Evolutionary conservation across 1,140 invertebrate species (phyloP), one percentile per base, ranked within the genome.

Genomic region (Hylyphantes graminicola): DNA sequence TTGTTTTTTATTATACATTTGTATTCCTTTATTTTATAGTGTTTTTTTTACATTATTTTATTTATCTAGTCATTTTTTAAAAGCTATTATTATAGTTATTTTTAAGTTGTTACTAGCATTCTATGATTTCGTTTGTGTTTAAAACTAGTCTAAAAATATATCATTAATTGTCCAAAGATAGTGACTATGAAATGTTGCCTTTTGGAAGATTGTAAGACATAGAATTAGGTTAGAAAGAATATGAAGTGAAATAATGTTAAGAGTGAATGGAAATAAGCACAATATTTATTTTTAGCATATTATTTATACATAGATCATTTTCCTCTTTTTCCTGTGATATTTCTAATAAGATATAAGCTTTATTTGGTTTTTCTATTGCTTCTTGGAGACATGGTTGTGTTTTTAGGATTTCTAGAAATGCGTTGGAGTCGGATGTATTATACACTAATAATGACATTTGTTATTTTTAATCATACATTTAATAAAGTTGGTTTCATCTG

Each of bases 401-500:
- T 78, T 17, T 65, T 65, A 67, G 63, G 67, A 67, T 78, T 78
- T 78, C 54, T 54, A 78, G 55, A 78, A 63, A 12, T 78, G 21
- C 67, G 61, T 78, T 78, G 57, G 48, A 78, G 61, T 78, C 61
- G 35, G 21, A 78, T 78, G 76, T 78, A 78, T 78, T 78, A 78
- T 78, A 78, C 76, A 78, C 76, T 78, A 65, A 65, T 35, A 70
- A 78, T 35, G 10, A 67, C 61, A 78, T 78, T 78, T 78, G 76
- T 78, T 78, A 78, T 65, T 78, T 65, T 64, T 78, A 64, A 63
- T 63, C 74, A 78, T 78, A 78, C 76, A 78, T 78, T 78, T 78
- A 78, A 78, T 65, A 78, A 78, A 35, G 76, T 65, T 78, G 76
- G 63, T 78, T 78, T 78, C 76, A 78, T 78, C 76, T 78, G 76